phyloP scores from a whole-genome alignment of 2,113 vertebrate species.

The Eonycteris spelaea region DNA sequence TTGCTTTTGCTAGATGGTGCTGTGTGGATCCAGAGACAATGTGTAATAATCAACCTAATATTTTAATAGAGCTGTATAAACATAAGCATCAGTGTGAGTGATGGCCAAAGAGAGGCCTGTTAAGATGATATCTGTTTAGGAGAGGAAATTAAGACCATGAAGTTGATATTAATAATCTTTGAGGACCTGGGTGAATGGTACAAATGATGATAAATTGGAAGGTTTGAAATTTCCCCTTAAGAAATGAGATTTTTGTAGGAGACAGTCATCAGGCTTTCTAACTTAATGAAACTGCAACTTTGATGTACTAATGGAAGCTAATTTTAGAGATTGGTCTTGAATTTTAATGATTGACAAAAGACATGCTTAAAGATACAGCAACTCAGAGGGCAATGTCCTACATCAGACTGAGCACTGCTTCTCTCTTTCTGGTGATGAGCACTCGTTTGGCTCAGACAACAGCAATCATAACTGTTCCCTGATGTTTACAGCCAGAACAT shows the following conservation, averaged over 20 bases:
- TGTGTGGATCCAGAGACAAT: neutral
- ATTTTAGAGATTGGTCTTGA: slow-evolving; percentile 23
- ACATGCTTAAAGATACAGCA: neutral
- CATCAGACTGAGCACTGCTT: neutral
- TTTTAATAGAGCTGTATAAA: slow-evolving; percentile 37
- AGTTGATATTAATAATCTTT: slow-evolving; percentile 25
- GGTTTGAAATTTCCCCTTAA: slow-evolving; percentile 34
- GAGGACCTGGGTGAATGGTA: neutral
- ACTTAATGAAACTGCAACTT: slow-evolving; percentile 39
- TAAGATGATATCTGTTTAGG: neutral
- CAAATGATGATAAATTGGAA: neutral
- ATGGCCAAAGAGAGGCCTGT: neutral
- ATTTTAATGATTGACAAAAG: slow-evolving; percentile 34
- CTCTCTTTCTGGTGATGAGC: neutral
- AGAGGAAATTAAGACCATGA: neutral
- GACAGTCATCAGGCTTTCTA: slow-evolving; percentile 3
- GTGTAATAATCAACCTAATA: neutral
- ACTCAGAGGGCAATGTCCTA: neutral
- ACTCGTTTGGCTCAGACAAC: neutral
- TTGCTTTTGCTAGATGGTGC: neutral
- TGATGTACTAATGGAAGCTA: slow-evolving; percentile 14
- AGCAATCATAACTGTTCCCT: neutral
- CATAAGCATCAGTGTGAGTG: neutral
- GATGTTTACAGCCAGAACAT: neutral
- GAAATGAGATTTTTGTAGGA: slow-evolving; percentile 30